phyloP scores from a whole-genome alignment of 2,113 vertebrate genomes.

The Propithecus coquereli region DNA sequence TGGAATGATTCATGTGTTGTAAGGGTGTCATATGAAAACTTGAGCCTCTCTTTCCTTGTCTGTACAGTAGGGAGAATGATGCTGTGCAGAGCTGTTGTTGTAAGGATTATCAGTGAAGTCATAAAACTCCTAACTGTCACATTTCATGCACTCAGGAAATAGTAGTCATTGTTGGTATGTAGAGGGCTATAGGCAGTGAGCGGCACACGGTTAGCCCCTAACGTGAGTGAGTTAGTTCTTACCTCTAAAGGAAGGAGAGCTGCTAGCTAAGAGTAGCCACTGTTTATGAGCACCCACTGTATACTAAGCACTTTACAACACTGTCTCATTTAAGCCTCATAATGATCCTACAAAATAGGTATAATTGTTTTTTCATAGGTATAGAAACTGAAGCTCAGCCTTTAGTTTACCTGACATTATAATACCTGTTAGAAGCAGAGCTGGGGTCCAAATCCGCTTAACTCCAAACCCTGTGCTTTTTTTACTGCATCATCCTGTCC shows the following conservation, averaged over 20 bases:
- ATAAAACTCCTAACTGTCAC: not conserved
- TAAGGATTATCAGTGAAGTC: not conserved
- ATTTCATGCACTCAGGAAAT: not conserved
- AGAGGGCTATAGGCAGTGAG: not conserved
- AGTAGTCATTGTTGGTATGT: not conserved
- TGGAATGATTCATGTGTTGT: rapidly evolving
- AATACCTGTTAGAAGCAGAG: not conserved
- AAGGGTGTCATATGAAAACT: not conserved
- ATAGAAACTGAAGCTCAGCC: not conserved
- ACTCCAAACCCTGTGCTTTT: not conserved
- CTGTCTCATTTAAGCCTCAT: not conserved
- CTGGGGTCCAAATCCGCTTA: not conserved
- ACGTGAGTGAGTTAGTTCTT: not conserved
- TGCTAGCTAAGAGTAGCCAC: not conserved
- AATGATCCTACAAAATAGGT: not conserved
- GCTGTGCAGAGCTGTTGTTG: not conserved
- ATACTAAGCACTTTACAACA: not conserved
- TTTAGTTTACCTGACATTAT: not conserved
- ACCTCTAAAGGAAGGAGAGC: not conserved
- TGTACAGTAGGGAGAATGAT: too few relatives aligned
- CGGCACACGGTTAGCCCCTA: not conserved
- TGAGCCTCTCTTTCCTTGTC: not conserved
- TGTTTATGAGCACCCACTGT: not conserved
- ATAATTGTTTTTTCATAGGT: not conserved
- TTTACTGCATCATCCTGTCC: not conserved